Conservation (phyloP, 2,888 invertebrate genomes). For the Pseudolycoriella hygida region DNA sequence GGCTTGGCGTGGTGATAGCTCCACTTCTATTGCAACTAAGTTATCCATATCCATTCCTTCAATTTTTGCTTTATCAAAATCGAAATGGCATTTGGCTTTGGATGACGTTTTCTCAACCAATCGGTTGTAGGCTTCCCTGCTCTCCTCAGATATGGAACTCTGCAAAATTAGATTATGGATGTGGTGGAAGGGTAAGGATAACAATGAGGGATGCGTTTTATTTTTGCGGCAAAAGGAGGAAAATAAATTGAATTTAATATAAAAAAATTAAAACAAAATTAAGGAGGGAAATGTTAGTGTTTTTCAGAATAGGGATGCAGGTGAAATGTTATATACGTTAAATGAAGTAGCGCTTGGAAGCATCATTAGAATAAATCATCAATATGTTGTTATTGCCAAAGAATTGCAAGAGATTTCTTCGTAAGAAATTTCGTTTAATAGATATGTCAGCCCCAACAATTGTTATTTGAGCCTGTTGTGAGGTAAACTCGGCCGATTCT, state of each 20-base stretch:
- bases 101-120: conserved; percentile 60
- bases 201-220: neutral
- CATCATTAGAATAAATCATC: too few species aligned
- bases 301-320: too few species aligned
- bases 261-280: conserved; percentile 9
- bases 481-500: too few species aligned
- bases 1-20: neutral
- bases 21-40: conserved; percentile 4
- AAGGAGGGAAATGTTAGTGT: conserved; percentile 7
- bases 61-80: conserved; percentile 5
- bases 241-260: neutral
- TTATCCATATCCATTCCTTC: neutral
- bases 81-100: conserved; percentile 15
- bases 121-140: conserved; percentile 82
- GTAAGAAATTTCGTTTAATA: too few species aligned
- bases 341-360: too few species aligned
- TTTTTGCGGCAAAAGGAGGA: neutral
- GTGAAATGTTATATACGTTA: too few species aligned
- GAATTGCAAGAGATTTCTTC: too few species aligned
- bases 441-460: too few species aligned
- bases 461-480: too few species aligned
- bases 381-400: too few species aligned
- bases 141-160: conserved; percentile 73
- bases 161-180: conserved; percentile 29
- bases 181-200: neutral